phyloP scores from a whole-genome alignment of 2,888 invertebrate species.

The Mesodorylaimus sp. region DNA sequence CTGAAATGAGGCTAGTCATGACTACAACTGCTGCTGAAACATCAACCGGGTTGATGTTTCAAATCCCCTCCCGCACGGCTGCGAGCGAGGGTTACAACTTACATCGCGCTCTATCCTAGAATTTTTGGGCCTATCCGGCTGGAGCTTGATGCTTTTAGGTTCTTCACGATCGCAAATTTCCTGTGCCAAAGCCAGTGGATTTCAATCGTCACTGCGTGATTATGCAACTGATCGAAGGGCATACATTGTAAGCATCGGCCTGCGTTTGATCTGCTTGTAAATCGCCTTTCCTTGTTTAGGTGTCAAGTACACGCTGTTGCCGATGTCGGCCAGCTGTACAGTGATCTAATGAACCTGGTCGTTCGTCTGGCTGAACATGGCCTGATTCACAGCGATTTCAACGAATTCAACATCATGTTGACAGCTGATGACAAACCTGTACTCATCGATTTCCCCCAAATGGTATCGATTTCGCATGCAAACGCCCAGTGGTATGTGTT shows the following conservation, averaged over 20 bases:
- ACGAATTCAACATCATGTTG: constrained; percentile 93
- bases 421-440: constrained; percentile 55
- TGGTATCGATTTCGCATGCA: constrained; percentile 78
- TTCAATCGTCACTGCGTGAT: constrained; percentile 81
- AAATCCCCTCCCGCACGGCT: too few species aligned
- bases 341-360: constrained; percentile 79
- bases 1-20: too few species aligned
- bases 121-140: too few species aligned
- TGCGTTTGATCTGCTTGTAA: background rate
- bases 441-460: constrained; percentile 95
- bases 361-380: constrained; percentile 76
- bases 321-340: constrained; percentile 61
- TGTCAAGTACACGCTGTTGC: constrained; percentile 31
- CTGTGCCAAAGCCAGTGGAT: constrained; percentile 82
- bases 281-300: background rate
- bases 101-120: too few species aligned
- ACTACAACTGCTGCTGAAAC: too few species aligned
- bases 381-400: constrained; percentile 95
- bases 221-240: constrained; percentile 65
- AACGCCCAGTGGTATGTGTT: constrained; percentile 62
- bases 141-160: constrained; percentile 39
- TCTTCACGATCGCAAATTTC: constrained; percentile 66
- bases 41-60: too few species aligned
- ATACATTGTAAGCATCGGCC: constrained; percentile 32
- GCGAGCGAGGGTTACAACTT: too few species aligned